Percentiles rank a stretch among this genome's conserved stretches.
Evolutionary conservation across 2,113 vertebrate species (phyloP).

Genomic region (Shinisaurus crocodilurus): DNA sequence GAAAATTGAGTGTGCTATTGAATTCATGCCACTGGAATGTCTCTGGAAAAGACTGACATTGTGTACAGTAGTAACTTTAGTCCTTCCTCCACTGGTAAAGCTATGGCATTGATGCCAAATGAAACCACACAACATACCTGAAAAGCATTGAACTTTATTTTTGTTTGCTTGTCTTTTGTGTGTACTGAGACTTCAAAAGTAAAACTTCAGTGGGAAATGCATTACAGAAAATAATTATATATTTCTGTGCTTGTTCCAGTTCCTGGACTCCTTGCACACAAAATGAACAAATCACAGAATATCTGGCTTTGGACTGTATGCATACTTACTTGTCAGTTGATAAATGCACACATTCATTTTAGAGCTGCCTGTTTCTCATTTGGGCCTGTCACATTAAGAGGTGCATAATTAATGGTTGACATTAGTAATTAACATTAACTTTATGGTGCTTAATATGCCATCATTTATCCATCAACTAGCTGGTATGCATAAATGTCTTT

Average conservation of each 20-base stretch:
- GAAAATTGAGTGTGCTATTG: constrained; percentile 77
- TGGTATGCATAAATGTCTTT: constrained; percentile 66
- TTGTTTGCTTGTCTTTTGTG: constrained; percentile 13
- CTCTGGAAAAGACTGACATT: constrained; percentile 71
- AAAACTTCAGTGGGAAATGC: constrained; percentile 39
- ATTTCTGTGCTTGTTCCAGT: constrained; percentile 3
- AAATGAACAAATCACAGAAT: constrained; percentile 35
- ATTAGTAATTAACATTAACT: constrained; percentile 86
- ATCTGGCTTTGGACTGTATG: constrained; percentile 60
- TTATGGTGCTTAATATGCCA: constrained; percentile 82
- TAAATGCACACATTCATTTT: constrained; percentile 72
- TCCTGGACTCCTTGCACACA: constrained; percentile 22
- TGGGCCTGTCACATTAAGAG: constrained; percentile 81
- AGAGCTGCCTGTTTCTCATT: constrained; percentile 78
- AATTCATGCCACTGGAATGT: constrained; percentile 75
- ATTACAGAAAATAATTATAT: not conserved
- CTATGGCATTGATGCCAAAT: constrained; percentile 65
- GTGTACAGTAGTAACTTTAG: constrained; percentile 68
- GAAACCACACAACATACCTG: constrained; percentile 46
- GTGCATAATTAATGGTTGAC: constrained; percentile 84
- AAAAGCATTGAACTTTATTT: constrained; percentile 52
- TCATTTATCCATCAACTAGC: constrained; percentile 80
- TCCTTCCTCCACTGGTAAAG: constrained; percentile 71
- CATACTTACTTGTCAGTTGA: constrained; percentile 70
- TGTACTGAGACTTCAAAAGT: constrained; percentile 34